Percentiles rank a stretch among this genome's conserved stretches.
Evolutionary conservation across 2,113 vertebrate genomes (phyloP).

Genomic region (Rhegmatorhina hoffmannsi): DNA sequence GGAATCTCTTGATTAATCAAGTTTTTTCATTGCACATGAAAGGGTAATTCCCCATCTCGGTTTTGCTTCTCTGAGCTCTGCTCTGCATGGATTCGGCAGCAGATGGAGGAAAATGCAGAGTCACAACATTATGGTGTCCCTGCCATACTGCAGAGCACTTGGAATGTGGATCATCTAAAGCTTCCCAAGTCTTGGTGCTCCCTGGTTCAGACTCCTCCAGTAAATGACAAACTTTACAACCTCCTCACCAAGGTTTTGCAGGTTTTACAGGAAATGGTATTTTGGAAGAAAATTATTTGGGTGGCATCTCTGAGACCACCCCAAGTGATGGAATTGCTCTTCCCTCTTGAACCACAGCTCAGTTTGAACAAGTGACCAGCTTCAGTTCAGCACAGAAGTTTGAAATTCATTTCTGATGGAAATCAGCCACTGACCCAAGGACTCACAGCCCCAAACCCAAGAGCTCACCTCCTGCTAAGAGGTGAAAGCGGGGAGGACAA

Average conservation of each 20-base stretch:
- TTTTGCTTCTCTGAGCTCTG: slow-evolving; percentile 18
- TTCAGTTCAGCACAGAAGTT: background rate
- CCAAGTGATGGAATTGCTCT: background rate
- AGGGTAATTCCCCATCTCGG: slow-evolving; percentile 43
- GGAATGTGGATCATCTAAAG: background rate
- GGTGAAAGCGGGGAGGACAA: background rate
- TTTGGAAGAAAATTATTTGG: background rate
- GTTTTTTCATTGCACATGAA: background rate
- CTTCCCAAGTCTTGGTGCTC: background rate
- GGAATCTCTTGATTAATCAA: slow-evolving; percentile 28
- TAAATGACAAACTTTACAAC: background rate
- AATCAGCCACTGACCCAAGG: background rate
- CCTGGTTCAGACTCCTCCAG: background rate
- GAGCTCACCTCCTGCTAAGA: background rate
- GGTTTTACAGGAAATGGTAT: background rate
- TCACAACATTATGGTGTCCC: slow-evolving; percentile 55
- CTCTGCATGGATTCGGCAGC: background rate
- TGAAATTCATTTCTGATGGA: background rate
- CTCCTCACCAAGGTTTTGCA: background rate
- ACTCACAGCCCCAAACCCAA: background rate
- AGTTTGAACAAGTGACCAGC: rapidly evolving
- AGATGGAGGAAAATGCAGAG: slow-evolving; percentile 55
- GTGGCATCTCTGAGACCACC: background rate
- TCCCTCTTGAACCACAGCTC: background rate
- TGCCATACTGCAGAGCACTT: background rate